Percentiles rank a stretch among this genome's conserved stretches.
Conservation (phyloP, 2,888 invertebrate genomes). For the Listrodromus nycthemerus region DNA sequence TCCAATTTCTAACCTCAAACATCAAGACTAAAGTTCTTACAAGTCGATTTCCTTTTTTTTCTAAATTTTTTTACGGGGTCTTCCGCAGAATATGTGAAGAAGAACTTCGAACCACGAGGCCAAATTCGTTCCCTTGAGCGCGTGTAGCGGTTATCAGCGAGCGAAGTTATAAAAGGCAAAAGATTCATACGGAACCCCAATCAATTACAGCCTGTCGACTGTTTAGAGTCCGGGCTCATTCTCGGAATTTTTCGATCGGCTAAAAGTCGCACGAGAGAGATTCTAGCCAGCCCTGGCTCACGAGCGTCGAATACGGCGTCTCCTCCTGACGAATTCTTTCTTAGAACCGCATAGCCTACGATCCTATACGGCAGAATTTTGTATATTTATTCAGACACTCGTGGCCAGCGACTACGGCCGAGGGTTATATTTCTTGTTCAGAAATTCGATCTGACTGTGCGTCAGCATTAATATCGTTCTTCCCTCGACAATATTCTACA, state of each 20-base stretch:
- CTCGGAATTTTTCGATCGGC: constrained; percentile 43
- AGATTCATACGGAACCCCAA: constrained; percentile 24
- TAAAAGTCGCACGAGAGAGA: constrained; percentile 30
- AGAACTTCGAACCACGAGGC: not conserved
- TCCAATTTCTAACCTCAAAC: not conserved
- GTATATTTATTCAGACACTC: constrained; percentile 38
- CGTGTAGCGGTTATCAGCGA: not conserved
- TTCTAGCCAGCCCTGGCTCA: constrained; percentile 39
- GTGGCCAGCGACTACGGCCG: constrained; percentile 9
- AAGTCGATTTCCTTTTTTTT: not conserved
- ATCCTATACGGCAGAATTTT: not conserved
- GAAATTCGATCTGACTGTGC: not conserved
- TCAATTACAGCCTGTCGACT: constrained; percentile 39
- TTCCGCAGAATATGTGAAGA: not conserved
- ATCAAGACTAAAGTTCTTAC: not conserved
- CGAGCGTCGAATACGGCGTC: constrained; percentile 31
- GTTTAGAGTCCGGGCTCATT: constrained; percentile 35
- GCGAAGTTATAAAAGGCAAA: constrained; percentile 6
- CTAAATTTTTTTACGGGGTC: not conserved
- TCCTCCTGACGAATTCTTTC: constrained; percentile 61
- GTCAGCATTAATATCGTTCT: not conserved
- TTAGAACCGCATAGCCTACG: constrained; percentile 42
- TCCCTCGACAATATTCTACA: not conserved
- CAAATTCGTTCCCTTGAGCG: not conserved
- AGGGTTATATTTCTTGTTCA: not conserved